phyloP scores from a whole-genome alignment of 2,797 vertebrate genomes.

The Oreochromis mossambicus region DNA sequence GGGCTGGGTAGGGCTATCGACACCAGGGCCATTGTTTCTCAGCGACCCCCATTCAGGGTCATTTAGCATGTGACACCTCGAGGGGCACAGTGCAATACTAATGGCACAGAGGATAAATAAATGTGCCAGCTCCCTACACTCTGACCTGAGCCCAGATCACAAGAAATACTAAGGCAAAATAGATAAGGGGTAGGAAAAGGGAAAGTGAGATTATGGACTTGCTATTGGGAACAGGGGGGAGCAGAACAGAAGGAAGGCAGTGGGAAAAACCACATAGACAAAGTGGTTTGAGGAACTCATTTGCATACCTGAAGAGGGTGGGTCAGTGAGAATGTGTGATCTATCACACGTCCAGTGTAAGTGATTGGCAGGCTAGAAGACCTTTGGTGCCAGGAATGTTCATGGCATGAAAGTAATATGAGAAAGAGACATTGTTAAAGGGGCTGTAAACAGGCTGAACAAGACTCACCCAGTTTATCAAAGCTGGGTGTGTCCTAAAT shows the following conservation, averaged over 20 bases:
- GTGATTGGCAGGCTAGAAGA: constrained; percentile 24
- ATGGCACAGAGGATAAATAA: constrained; percentile 62
- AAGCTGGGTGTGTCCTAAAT: neutral
- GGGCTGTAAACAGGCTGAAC: neutral
- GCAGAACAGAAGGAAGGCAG: neutral
- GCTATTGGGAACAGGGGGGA: neutral
- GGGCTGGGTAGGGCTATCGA: constrained; percentile 67
- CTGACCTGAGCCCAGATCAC: constrained; percentile 1
- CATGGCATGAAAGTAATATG: constrained; percentile 36
- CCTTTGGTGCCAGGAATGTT: neutral
- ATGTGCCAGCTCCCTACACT: constrained; percentile 56
- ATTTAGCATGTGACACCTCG: constrained; percentile 77
- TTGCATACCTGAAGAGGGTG: constrained; percentile 37
- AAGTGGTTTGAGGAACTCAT: constrained; percentile 1
- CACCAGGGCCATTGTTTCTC: constrained; percentile 73
- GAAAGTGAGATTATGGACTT: neutral
- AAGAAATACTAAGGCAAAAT: neutral
- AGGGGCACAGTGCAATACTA: constrained; percentile 64
- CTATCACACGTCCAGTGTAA: constrained; percentile 21
- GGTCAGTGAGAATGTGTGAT: constrained; percentile 9
- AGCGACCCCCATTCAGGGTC: constrained; percentile 73
- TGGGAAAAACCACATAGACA: neutral
- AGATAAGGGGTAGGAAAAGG: neutral
- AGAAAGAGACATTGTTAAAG: constrained; percentile 14
- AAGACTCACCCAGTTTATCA: constrained; percentile 1